These are phyloP conservation scores for Eupithecia vulgata DNA, from an alignment of 2,888 invertebrate genomes.

Conservation along the genomic window DNA sequence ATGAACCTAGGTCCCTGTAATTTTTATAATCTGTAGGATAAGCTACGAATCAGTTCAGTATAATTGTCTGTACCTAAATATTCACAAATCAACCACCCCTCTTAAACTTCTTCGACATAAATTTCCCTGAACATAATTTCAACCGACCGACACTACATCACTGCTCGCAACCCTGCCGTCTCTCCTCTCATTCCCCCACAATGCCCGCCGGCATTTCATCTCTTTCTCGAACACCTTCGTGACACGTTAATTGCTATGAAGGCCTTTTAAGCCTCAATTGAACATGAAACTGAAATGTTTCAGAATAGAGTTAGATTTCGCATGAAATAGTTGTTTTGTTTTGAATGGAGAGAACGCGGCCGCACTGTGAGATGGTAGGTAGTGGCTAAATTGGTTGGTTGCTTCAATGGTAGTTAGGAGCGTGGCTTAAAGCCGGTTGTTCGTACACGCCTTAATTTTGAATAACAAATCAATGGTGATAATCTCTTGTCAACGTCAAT, in stretches of 20 bases:
- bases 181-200: conserved; percentile 36
- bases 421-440: no score
- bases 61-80: not conserved
- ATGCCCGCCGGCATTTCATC: conserved; percentile 30
- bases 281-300: conserved; percentile 38
- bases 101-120: not conserved
- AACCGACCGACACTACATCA: not conserved
- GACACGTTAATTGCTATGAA: conserved; percentile 48
- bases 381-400: no score
- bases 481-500: no score
- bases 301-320: conserved; percentile 17
- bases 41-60: not conserved
- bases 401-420: no score
- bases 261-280: conserved; percentile 45
- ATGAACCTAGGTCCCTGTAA: not conserved
- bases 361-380: not conserved
- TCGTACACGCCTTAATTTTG: no score
- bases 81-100: not conserved
- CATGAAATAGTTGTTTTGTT: conserved; percentile 1
- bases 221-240: conserved; percentile 35
- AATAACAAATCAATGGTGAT: no score
- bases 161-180: conserved; percentile 30
- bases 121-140: not conserved
- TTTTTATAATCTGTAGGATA: not conserved
- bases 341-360: not conserved